Base-by-base conservation (phyloP, 2,113 vertebrate species). In the Copsychus sechellarum region DNA sequence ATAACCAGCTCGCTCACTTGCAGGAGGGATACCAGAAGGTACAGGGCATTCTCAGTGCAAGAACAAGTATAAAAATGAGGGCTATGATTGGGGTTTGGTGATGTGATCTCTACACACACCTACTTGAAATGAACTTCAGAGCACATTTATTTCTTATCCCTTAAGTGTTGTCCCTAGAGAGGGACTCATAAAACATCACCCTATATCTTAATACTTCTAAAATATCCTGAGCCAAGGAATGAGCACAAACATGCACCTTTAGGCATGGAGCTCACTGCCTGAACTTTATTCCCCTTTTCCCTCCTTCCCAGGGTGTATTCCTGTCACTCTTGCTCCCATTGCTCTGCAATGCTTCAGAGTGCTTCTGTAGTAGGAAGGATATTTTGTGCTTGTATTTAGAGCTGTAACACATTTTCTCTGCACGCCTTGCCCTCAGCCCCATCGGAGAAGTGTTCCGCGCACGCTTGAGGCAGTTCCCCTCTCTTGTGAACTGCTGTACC, bases 401-500 rank as follows among this genome's bases (percentile, higher is more conserved):
- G 38, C 47, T 67, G 8, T 92, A 80, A 86, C 57, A 43, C 48
- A 24, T 61, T 12, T 57, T 79, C 69, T 89, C 69, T 84, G 57
- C 43, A 13, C 6, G 18, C 29, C 61, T 79, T 72, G 18, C 54
- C 76, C 74, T 28, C 81, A 99, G 99, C 97, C 99, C 99, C 8
- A 98, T 98, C 1, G 99, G 99, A 88, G 99, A 99, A 91, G 96
- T 98, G 57, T 99, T 99, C 95, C 98, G 98, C 5, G 98, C 98
- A 31, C 97, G 98, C 42, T 93, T 99, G 90, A 98, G 99, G 79
- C 99, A 99, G 97, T 99, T 99, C 93, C 99, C 99, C 40, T 99
- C 99, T 7, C 97, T 99, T 9, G 98, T 99, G 92, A 99, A 98
- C 71, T 99, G 98, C 97, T 99, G 99, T 60, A 99, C 99, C 43